These are phyloP conservation scores for Drosophila meridionalis DNA, from an alignment of 2,888 invertebrate genomes.

Conservation along the genomic window DNA sequence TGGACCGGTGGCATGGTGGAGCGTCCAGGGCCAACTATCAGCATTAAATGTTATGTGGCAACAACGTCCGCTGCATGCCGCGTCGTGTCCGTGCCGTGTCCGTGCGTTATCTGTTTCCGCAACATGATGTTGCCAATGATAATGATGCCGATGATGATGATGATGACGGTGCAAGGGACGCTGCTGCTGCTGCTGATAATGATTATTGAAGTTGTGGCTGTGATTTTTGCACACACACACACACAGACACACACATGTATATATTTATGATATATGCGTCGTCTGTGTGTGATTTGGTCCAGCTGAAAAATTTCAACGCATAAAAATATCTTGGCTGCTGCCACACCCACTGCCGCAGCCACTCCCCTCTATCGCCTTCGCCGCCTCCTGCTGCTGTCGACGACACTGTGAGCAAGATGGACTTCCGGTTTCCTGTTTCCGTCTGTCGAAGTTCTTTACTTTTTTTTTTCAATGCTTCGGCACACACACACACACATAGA, in stretches of 20 bases:
- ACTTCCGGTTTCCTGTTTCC: conserved; percentile 86
- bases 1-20: not conserved
- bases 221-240: conserved; percentile 55
- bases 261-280: conserved; percentile 49
- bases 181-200: conserved; percentile 65
- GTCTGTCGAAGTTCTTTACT: conserved; percentile 82
- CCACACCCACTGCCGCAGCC: conserved; percentile 9
- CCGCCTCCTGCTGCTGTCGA: conserved; percentile 45
- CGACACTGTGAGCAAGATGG: conserved; percentile 84
- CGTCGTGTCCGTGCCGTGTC: conserved; percentile 65
- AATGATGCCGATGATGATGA: conserved; percentile 47
- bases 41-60: conserved; percentile 78
- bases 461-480: conserved; percentile 70
- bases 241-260: conserved; percentile 40
- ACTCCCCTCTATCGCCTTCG: not conserved
- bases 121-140: conserved; percentile 71
- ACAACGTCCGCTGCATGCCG: conserved; percentile 65
- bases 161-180: conserved; percentile 42
- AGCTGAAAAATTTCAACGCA: conserved; percentile 80
- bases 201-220: conserved; percentile 77
- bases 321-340: conserved; percentile 81
- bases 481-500: conserved; percentile 53
- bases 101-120: conserved; percentile 84
- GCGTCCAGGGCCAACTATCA: conserved; percentile 63
- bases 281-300: conserved; percentile 57